These are phyloP conservation scores for Otus sunia DNA, from an alignment of 2,113 vertebrate species.

Conservation along the genomic window DNA sequence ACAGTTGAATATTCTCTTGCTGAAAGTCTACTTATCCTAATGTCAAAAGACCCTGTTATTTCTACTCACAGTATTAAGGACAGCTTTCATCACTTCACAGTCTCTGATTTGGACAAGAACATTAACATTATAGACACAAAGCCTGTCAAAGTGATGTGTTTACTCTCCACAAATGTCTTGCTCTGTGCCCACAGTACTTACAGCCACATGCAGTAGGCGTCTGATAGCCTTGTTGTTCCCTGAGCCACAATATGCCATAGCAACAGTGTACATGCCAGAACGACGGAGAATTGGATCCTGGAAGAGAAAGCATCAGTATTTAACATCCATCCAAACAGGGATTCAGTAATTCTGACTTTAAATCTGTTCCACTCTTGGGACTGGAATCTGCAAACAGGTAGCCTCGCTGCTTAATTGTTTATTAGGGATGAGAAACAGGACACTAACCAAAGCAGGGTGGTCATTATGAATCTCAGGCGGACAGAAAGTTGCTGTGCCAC, in stretches of 20 bases:
- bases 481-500: not conserved
- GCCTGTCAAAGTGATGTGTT: not conserved
- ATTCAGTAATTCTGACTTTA: not conserved
- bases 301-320: conserved; percentile 24
- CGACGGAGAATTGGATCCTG: conserved; percentile 97
- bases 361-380: not conserved
- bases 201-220: conserved; percentile 94
- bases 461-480: not conserved
- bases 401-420: not conserved
- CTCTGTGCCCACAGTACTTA: conserved; percentile 71
- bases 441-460: not conserved
- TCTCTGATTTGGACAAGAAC: not conserved
- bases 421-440: not conserved
- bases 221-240: conserved; percentile 99
- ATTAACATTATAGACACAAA: not conserved
- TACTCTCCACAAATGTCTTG: not conserved
- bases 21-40: not conserved
- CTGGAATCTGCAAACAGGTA: not conserved
- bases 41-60: not conserved
- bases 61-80: not conserved
- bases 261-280: conserved; percentile 98
- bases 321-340: not conserved
- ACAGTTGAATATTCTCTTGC: not conserved
- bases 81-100: not conserved
- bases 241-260: conserved; percentile 98